phyloP scores from a whole-genome alignment of 2,797 vertebrate genomes.

The Sarcoramphus papa region DNA sequence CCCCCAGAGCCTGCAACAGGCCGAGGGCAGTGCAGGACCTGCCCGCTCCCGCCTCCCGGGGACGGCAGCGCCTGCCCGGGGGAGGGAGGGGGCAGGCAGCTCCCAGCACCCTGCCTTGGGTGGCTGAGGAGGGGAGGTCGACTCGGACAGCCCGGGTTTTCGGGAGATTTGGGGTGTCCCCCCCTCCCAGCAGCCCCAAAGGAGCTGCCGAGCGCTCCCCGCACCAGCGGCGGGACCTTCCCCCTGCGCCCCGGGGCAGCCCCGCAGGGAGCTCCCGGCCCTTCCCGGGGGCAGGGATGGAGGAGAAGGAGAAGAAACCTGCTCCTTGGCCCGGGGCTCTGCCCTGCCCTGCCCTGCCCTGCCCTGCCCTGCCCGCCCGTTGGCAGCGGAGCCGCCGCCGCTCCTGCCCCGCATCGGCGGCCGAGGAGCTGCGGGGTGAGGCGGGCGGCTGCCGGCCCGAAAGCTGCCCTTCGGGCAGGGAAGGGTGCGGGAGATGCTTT shows the following conservation, averaged over 20 bases:
- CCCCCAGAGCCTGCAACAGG: neutral
- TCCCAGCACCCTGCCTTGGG: neutral
- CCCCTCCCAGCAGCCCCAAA: neutral
- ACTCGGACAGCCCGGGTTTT: accelerated
- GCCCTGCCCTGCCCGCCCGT: neutral
- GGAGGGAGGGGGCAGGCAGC: neutral
- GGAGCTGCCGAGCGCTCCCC: neutral
- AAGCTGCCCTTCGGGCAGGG: neutral
- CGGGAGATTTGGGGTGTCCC: accelerated
- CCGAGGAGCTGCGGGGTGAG: neutral
- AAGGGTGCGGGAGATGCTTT: neutral
- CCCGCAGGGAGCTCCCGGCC: accelerated
- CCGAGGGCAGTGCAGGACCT: neutral
- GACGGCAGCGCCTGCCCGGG: neutral
- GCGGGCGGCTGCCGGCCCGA: neutral
- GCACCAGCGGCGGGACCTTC: neutral
- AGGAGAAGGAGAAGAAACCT: neutral
- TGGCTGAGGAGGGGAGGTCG: accelerated
- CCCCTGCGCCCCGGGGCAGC: neutral
- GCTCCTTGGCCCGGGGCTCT: neutral
- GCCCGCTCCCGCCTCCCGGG: neutral
- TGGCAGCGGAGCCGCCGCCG: no score
- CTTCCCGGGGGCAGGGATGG: neutral
- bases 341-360: neutral
- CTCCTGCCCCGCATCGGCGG: neutral